Evolutionary conservation across 2,888 invertebrate genomes (phyloP).

Genomic region (Petrophora chlorosata): DNA sequence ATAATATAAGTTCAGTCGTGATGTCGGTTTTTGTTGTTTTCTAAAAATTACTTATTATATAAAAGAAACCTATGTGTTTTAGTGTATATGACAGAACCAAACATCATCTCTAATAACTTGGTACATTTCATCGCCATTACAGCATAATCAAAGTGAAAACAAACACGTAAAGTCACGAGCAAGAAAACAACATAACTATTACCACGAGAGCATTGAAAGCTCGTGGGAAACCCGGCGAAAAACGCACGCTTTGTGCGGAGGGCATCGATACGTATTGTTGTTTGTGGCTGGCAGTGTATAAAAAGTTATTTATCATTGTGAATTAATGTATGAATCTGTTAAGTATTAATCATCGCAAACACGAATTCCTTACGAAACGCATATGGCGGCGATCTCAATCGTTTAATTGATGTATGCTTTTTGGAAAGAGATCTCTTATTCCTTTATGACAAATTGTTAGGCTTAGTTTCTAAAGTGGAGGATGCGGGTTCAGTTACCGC

Average conservation of each 20-base stretch:
- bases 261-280: slow-evolving; percentile 37
- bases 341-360: too few relatives aligned
- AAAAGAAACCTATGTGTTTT: background rate
- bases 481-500: too few relatives aligned
- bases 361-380: too few relatives aligned
- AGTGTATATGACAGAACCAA: background rate
- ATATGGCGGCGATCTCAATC: too few relatives aligned
- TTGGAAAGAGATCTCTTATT: too few relatives aligned
- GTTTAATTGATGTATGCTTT: too few relatives aligned
- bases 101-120: background rate
- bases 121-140: slow-evolving; percentile 4
- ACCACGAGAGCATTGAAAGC: slow-evolving; percentile 59
- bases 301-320: slow-evolving; percentile 4
- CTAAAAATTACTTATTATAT: too few relatives aligned
- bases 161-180: slow-evolving; percentile 32
- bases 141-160: slow-evolving; percentile 47
- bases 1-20: too few relatives aligned
- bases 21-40: too few relatives aligned
- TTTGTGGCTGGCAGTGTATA: slow-evolving; percentile 16
- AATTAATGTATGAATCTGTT: background rate
- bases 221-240: slow-evolving; percentile 53
- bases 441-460: too few relatives aligned
- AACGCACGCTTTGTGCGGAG: slow-evolving; percentile 45
- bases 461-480: too few relatives aligned
- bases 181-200: slow-evolving; percentile 51